A percentile compares a stretch with the other conserved stretches of the same genome.
Evolutionary conservation across 2,113 vertebrate genomes (phyloP).

Genomic region (Pachypanchax playfairii): DNA sequence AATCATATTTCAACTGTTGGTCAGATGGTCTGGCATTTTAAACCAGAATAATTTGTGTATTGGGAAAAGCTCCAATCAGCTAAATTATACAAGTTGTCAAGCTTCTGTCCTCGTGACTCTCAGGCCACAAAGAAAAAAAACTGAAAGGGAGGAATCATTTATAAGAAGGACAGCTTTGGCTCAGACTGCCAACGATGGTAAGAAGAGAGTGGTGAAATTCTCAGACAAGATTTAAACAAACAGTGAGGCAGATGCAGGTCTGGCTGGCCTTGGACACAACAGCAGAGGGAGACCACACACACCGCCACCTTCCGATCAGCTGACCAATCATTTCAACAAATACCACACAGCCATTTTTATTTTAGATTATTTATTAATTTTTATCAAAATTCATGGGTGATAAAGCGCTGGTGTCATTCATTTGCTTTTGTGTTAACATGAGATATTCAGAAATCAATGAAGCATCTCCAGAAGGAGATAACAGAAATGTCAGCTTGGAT

Average conservation of each 20-base stretch:
- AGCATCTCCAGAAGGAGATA: conserved; percentile 22
- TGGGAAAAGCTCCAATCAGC: no score
- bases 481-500: conserved; percentile 27
- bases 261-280: conserved; percentile 13
- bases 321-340: conserved; percentile 4
- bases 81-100: conserved; percentile 37
- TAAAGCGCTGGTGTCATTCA: conserved; percentile 19
- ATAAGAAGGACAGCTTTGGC: neutral
- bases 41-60: no score
- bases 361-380: conserved; percentile 19
- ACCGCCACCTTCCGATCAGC: conserved; percentile 51
- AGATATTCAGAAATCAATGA: conserved; percentile 43
- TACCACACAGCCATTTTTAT: conserved; percentile 2
- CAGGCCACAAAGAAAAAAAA: conserved; percentile 2
- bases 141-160: conserved; percentile 14
- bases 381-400: conserved; percentile 12
- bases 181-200: conserved; percentile 38
- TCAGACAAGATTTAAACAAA: conserved; percentile 79
- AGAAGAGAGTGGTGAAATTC: conserved; percentile 70
- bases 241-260: conserved; percentile 61
- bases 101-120: conserved; percentile 29
- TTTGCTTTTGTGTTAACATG: conserved; percentile 59
- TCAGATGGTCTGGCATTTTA: no score
- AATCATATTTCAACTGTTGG: no score
- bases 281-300: conserved; percentile 40